Conservation (phyloP, 1,140 invertebrate genomes). For the Harlomillsia oculata region DNA sequence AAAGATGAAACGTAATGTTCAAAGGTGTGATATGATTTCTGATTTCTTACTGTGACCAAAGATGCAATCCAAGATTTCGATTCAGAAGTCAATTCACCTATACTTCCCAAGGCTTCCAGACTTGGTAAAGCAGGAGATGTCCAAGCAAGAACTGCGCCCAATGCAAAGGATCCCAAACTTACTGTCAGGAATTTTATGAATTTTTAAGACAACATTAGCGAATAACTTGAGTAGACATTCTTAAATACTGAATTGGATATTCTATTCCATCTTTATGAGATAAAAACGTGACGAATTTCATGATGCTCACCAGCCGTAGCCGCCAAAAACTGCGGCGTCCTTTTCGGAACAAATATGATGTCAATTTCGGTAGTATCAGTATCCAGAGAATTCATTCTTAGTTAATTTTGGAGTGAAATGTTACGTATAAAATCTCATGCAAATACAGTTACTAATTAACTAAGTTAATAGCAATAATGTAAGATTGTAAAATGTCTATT, state of each 20-base stretch:
- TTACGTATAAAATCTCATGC: too few species aligned
- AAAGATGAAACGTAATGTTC: neutral
- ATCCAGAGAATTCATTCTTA: too few species aligned
- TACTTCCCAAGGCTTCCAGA: constrained; percentile 45
- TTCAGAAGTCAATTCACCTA: constrained; percentile 42
- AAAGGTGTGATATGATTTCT: neutral
- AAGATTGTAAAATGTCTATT: too few species aligned
- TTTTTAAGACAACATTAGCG: neutral
- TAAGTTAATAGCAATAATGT: too few species aligned
- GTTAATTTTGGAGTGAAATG: too few species aligned
- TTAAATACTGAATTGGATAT: neutral
- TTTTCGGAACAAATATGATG: constrained; percentile 12
- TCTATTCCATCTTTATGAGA: neutral
- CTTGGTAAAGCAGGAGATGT: constrained; percentile 60
- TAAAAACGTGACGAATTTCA: neutral
- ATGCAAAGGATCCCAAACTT: constrained; percentile 44
- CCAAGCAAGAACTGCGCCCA: constrained; percentile 61
- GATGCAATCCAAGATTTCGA: constrained; percentile 63
- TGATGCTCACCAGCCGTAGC: constrained; percentile 15
- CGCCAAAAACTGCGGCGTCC: constrained; percentile 17
- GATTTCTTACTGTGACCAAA: constrained; percentile 47
- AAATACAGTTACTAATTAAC: too few species aligned
- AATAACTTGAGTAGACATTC: neutral
- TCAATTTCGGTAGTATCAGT: too few species aligned
- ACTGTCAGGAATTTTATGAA: constrained; percentile 39